Percentiles rank a stretch among this genome's conserved stretches.
Conservation (phyloP, 2,113 vertebrate genomes). For the Aegotheles bennettii region DNA sequence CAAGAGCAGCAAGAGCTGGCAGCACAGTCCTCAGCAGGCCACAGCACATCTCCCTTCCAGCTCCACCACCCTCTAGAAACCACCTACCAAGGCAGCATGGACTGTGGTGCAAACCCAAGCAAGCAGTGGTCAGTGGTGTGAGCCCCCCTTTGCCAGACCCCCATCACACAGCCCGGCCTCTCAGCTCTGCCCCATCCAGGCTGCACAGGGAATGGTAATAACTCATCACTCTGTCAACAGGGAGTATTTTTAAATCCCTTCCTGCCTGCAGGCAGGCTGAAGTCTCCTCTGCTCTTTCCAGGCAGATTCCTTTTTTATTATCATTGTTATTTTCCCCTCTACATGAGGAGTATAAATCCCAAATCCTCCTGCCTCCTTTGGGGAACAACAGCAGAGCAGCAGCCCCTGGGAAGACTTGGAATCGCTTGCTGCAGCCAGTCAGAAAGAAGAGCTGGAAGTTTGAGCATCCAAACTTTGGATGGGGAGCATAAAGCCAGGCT, state of each 20-base stretch:
- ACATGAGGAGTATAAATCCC: neutral
- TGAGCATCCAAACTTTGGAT: neutral
- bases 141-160: neutral
- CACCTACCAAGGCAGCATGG: rapidly evolving
- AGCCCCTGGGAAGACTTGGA: neutral
- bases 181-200: neutral
- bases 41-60: neutral
- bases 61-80: neutral
- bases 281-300: neutral
- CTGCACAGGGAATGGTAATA: neutral
- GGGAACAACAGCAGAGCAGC: neutral
- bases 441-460: neutral
- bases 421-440: neutral
- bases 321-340: neutral
- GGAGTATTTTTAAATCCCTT: constrained; percentile 13
- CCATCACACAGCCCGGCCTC: neutral
- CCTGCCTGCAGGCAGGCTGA: constrained; percentile 7
- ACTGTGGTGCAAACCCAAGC: rapidly evolving
- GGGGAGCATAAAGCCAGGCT: neutral
- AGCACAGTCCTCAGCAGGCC: neutral
- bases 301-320: neutral
- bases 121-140: neutral
- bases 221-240: neutral
- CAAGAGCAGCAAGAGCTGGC: neutral
- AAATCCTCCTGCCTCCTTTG: neutral